phyloP scores from a whole-genome alignment of 2,888 invertebrate species.

The Dicyrtomina minuta region DNA sequence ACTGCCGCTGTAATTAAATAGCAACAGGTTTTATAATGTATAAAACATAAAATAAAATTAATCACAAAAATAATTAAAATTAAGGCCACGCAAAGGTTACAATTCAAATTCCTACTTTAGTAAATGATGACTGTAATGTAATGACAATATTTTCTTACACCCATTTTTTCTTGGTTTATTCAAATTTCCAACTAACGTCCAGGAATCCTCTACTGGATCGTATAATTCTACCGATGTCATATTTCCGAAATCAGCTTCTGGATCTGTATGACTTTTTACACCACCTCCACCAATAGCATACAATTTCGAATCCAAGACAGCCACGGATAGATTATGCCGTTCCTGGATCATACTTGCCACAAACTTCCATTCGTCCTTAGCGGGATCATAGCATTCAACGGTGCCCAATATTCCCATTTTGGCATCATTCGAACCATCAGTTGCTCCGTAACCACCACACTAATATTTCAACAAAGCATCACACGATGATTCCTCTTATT shows the following conservation, averaged over 20 bases:
- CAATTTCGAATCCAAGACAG: slow-evolving; percentile 6
- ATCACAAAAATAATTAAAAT: too few species aligned
- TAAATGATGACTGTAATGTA: too few species aligned
- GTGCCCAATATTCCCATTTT: slow-evolving; percentile 23
- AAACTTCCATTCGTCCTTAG: slow-evolving; percentile 20
- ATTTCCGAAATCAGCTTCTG: slow-evolving; percentile 2
- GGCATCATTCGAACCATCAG: neutral
- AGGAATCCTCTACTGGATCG: slow-evolving; percentile 18
- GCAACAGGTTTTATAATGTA: too few species aligned
- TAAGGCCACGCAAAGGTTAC: neutral
- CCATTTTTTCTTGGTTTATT: slow-evolving; percentile 26
- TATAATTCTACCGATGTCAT: slow-evolving; percentile 29
- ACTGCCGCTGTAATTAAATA: slow-evolving; percentile 13
- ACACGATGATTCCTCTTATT: too few species aligned
- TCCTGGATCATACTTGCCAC: slow-evolving; percentile 19
- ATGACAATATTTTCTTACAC: slow-evolving; percentile 16
- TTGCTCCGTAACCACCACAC: slow-evolving; percentile 27
- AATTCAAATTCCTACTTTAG: too few species aligned
- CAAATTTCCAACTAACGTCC: slow-evolving; percentile 10
- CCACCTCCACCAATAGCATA: slow-evolving; percentile 28
- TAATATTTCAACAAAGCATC: too few species aligned
- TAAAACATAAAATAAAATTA: neutral
- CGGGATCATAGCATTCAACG: slow-evolving; percentile 31
- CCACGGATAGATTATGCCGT: slow-evolving; percentile 10
- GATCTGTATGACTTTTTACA: slow-evolving; percentile 17